A percentile compares a stretch with the other conserved stretches of the same genome.
Evolutionary conservation across 1,140 invertebrate genomes (phyloP).

Genomic region (Babylonia areolata): DNA sequence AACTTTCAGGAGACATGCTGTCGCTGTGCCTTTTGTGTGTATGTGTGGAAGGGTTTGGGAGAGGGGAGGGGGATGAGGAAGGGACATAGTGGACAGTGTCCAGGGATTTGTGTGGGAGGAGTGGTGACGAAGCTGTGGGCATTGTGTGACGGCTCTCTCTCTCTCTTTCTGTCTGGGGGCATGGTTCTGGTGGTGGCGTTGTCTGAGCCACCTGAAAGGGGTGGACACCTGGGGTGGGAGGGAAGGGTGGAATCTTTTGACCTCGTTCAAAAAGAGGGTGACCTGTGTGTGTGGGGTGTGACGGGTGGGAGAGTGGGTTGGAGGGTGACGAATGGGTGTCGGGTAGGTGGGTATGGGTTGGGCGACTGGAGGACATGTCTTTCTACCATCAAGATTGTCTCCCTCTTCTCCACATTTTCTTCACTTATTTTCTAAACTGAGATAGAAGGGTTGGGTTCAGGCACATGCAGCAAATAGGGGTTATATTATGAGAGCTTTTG

Average conservation of each 20-base stretch:
- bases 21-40: neutral
- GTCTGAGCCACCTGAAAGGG: neutral
- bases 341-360: too few relatives aligned
- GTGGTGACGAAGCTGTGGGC: neutral
- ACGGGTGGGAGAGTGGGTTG: too few relatives aligned
- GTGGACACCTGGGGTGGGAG: neutral
- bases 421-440: too few relatives aligned
- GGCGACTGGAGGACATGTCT: too few relatives aligned
- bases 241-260: neutral
- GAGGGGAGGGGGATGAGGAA: neutral
- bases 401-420: too few relatives aligned
- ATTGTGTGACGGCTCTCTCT: too few relatives aligned
- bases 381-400: too few relatives aligned
- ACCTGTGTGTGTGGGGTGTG: too few relatives aligned
- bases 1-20: neutral
- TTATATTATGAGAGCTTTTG: too few relatives aligned
- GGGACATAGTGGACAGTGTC: neutral
- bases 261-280: neutral
- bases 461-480: too few relatives aligned
- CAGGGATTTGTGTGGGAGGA: neutral
- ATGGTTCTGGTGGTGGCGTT: neutral
- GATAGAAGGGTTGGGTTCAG: too few relatives aligned
- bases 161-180: neutral
- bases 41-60: neutral
- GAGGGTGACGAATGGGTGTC: too few relatives aligned